Evolutionary conservation across 2,888 invertebrate species (phyloP).

Genomic region (Mythimna lalbum): DNA sequence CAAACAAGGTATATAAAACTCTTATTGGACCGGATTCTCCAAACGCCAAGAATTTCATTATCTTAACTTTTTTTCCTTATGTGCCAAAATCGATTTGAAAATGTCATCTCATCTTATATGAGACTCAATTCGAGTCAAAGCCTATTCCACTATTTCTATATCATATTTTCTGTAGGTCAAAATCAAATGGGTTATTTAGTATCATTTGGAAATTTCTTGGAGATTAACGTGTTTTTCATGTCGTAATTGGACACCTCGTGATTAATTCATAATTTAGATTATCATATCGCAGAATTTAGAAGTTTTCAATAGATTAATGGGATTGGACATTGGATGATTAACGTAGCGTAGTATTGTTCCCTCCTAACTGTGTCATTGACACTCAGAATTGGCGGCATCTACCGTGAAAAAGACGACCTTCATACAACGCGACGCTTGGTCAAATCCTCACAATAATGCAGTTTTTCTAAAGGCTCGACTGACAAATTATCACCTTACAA

Average conservation of each 20-base stretch:
- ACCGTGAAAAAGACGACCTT: conserved; percentile 70
- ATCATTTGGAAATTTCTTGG: background rate
- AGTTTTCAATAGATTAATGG: background rate
- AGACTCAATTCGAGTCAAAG: background rate
- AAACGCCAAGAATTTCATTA: background rate
- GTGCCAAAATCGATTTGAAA: background rate
- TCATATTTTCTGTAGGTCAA: background rate
- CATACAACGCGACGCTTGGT: conserved; percentile 56
- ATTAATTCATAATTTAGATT: too few relatives aligned
- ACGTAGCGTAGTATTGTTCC: conserved; percentile 46
- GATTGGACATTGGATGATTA: conserved; percentile 11
- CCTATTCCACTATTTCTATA: background rate
- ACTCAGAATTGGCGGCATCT: conserved; percentile 56
- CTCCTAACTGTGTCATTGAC: conserved; percentile 68
- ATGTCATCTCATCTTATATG: background rate
- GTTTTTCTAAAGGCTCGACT: conserved; percentile 44
- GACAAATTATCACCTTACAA: conserved; percentile 31
- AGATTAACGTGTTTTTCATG: background rate
- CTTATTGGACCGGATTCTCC: background rate
- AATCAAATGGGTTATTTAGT: background rate
- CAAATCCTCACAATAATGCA: conserved; percentile 56
- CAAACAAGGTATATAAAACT: background rate
- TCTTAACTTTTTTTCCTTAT: background rate
- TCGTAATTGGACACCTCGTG: background rate
- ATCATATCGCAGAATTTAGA: background rate